A percentile compares a stretch with the other conserved stretches of the same genome.
phyloP scores from a whole-genome alignment of 1,140 invertebrate genomes.

The Lanistes nyassanus region DNA sequence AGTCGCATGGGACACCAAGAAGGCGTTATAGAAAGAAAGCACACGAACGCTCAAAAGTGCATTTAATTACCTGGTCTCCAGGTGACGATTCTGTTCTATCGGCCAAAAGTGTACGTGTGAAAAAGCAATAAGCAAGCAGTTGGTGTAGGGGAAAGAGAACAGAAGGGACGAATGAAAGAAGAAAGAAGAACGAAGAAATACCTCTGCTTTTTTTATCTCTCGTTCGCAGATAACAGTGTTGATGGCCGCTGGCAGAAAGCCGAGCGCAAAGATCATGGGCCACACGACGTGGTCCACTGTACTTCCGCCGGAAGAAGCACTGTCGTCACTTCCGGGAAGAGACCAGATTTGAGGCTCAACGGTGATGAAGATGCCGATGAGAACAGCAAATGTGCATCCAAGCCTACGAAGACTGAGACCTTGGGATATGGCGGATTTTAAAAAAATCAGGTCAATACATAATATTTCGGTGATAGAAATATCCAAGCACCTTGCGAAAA shows the following conservation, averaged over 20 bases:
- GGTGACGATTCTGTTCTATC: too few relatives aligned
- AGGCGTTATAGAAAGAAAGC: too few relatives aligned
- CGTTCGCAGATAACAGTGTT: constrained; percentile 43
- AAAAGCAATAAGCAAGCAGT: too few relatives aligned
- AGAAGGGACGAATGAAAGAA: too few relatives aligned
- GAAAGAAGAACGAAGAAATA: not conserved
- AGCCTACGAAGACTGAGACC: constrained; percentile 37
- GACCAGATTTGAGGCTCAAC: constrained; percentile 45
- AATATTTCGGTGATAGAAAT: too few relatives aligned
- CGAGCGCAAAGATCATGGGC: constrained; percentile 44
- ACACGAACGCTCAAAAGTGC: too few relatives aligned
- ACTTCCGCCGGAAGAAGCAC: constrained; percentile 2
- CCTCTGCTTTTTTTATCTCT: constrained; percentile 39
- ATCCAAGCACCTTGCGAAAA: too few relatives aligned
- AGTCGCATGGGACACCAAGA: too few relatives aligned
- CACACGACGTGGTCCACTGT: constrained; percentile 35
- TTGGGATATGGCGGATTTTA: not conserved
- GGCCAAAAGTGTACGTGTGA: too few relatives aligned
- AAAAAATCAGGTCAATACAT: too few relatives aligned
- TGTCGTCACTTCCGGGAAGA: constrained; percentile 26
- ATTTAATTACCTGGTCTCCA: too few relatives aligned
- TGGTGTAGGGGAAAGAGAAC: too few relatives aligned
- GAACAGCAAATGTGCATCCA: constrained; percentile 34
- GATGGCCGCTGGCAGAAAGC: constrained; percentile 40
- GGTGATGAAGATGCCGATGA: constrained; percentile 45